phyloP scores from a whole-genome alignment of 64 coral and sea anemone species.

The Astreopora myriophthalma region DNA sequence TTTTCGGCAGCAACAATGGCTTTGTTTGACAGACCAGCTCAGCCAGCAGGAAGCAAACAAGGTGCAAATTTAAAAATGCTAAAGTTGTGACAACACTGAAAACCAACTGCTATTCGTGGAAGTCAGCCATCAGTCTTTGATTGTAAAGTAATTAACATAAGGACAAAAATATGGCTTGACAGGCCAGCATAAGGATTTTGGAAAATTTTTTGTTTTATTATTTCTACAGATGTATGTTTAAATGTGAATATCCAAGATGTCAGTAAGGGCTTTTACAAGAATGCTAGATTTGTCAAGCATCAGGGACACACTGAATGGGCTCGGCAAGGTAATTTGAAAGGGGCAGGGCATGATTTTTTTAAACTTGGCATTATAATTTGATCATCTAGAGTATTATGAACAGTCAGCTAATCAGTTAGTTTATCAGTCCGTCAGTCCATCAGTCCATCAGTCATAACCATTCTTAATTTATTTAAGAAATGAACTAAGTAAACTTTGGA shows the following conservation, averaged over 20 bases:
- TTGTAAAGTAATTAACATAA: too few species aligned
- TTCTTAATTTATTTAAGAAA: too few species aligned
- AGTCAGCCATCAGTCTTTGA: too few species aligned
- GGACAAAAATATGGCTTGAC: too few species aligned
- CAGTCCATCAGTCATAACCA: too few species aligned
- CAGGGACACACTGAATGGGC: constrained; percentile 98
- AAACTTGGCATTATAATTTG: too few species aligned
- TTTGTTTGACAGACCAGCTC: constrained; percentile 93
- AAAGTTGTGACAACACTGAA: neutral
- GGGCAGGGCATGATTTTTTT: too few species aligned
- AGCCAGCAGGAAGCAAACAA: constrained; percentile 88
- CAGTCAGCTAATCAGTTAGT: too few species aligned
- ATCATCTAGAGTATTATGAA: too few species aligned
- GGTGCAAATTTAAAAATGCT: constrained; percentile 35
- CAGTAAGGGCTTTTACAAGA: constrained; percentile 85
- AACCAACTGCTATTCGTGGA: too few species aligned
- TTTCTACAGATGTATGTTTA: constrained; percentile 78
- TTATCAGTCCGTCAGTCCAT: neutral
- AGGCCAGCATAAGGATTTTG: too few species aligned
- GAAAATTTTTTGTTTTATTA: neutral
- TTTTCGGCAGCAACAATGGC: constrained; percentile 93
- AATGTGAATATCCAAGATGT: constrained; percentile 94
- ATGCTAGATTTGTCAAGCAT: constrained; percentile 91
- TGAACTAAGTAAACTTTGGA: too few species aligned
- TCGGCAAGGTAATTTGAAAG: constrained; percentile 71